phyloP scores from a whole-genome alignment of 2,113 vertebrate species.

The Chloroceryle aenea region DNA sequence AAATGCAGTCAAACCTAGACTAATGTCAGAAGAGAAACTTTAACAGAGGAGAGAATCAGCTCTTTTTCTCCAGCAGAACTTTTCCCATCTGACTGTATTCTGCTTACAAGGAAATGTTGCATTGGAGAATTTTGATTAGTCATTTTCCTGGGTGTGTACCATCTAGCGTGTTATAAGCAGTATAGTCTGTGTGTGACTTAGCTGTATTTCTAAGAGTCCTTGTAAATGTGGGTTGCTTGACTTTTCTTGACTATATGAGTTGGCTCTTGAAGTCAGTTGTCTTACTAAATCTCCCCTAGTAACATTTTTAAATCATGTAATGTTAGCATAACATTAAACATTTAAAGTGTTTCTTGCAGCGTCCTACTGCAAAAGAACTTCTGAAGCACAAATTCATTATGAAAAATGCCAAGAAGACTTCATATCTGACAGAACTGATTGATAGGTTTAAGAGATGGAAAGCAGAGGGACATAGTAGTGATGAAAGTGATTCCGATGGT shows the following conservation, averaged over 20 bases:
- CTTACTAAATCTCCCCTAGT: neutral
- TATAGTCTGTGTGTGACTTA: neutral
- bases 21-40: neutral
- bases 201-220: constrained; percentile 22
- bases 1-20: neutral
- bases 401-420: constrained; percentile 86
- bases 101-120: constrained; percentile 38
- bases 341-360: constrained; percentile 66
- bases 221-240: constrained; percentile 23
- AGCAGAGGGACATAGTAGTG: constrained; percentile 92
- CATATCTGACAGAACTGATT: constrained; percentile 85
- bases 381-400: constrained; percentile 87
- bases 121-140: constrained; percentile 42
- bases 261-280: neutral
- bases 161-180: neutral
- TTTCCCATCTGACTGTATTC: neutral
- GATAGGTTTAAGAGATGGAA: constrained; percentile 95
- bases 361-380: constrained; percentile 84
- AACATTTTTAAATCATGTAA: neutral
- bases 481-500: constrained; percentile 90
- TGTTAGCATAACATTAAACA: neutral
- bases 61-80: neutral
- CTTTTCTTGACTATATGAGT: neutral
- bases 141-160: constrained; percentile 65
- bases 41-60: neutral